A percentile compares a stretch with the other conserved stretches of the same genome.
phyloP scores from a whole-genome alignment of 2,113 vertebrate species.

The Paramisgurnus dabryanus region DNA sequence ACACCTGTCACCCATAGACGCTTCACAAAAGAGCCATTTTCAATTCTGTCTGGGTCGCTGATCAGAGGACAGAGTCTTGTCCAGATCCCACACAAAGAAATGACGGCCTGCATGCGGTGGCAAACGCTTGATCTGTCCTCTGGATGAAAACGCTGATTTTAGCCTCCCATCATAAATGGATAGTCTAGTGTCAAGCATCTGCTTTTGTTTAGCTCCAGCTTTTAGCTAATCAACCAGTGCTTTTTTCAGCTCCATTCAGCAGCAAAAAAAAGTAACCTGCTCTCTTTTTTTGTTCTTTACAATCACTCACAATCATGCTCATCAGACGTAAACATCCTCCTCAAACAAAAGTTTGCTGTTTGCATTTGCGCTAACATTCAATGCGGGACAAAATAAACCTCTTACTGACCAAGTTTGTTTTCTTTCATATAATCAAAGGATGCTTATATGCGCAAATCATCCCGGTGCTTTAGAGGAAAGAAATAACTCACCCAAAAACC shows the following conservation, averaged over 20 bases:
- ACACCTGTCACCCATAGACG: slow-evolving; percentile 48
- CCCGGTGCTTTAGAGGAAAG: background rate
- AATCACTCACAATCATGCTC: background rate
- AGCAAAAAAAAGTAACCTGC: background rate
- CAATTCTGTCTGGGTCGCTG: slow-evolving; percentile 53
- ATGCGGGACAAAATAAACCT: background rate
- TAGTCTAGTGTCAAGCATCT: slow-evolving; percentile 16
- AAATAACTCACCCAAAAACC: too few species aligned
- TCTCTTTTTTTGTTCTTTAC: background rate
- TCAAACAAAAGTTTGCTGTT: background rate
- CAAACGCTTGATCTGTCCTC: slow-evolving; percentile 22
- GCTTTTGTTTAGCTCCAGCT: slow-evolving; percentile 15
- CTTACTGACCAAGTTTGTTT: background rate
- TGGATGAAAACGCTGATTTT: slow-evolving; percentile 20
- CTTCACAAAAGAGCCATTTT: slow-evolving; percentile 52
- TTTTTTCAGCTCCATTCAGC: slow-evolving; percentile 5
- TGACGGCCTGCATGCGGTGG: background rate
- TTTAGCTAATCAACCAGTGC: slow-evolving; percentile 9
- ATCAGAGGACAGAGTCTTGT: slow-evolving; percentile 48
- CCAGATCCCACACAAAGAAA: slow-evolving; percentile 29
- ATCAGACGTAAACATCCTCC: slow-evolving; percentile 17
- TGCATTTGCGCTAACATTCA: background rate
- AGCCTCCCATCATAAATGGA: slow-evolving; percentile 10
- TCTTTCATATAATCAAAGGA: background rate
- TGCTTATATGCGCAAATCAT: background rate